Evolutionary conservation across 2,888 invertebrate genomes (phyloP), one percentile per base, ranked within the genome.

Genomic region (Pandemis corylana): DNA sequence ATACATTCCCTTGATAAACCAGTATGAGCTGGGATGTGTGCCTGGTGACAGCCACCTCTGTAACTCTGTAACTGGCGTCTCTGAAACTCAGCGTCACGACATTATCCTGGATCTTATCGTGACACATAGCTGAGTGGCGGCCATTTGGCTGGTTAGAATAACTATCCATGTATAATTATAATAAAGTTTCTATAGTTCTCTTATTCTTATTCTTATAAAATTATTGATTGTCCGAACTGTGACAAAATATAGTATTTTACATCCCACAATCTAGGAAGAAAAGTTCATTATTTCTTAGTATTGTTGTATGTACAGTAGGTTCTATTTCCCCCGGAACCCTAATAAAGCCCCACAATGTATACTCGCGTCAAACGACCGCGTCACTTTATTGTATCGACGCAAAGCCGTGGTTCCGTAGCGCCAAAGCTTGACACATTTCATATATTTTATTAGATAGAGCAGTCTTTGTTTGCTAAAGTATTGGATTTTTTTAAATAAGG

Each of bases 341-440:
- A 49, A 65, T 65, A 65, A 65, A 65, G 49, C 65, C 65, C 6
- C 65, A 65, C 49, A 65, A 65, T 49, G 49, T 65, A 65, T 49
- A 49, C 65, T 20, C 13, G 65, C 9, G 49, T 67, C 67, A 67
- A 67, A 42, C 53, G 53, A 56, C 67, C 53, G 15, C 12, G 67
- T 28, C 9, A 67, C 53, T 41, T 67, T 67, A 67, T 67, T 67
- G 53, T 67, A 67, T 67, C 51, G 53, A 67, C 67, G 67, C 41
- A 42, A 42, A 15, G 42, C 56, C 15, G 42, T 51, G 53, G 53
- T 42, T 9, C 28, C 56, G 67, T 6, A 41, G 42, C 41, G 15
- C 41, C 42, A n/a, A 10, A 10, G 41, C 36, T 51, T 67, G 53
- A 53, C 67, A 67, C 56, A 53, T 41, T 51, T 67, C 42, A 67